A percentile compares a stretch with the other conserved stretches of the same genome.
These are phyloP conservation scores for Melipona bicolor DNA, from an alignment of 2,888 invertebrate species.

Conservation along the genomic window DNA sequence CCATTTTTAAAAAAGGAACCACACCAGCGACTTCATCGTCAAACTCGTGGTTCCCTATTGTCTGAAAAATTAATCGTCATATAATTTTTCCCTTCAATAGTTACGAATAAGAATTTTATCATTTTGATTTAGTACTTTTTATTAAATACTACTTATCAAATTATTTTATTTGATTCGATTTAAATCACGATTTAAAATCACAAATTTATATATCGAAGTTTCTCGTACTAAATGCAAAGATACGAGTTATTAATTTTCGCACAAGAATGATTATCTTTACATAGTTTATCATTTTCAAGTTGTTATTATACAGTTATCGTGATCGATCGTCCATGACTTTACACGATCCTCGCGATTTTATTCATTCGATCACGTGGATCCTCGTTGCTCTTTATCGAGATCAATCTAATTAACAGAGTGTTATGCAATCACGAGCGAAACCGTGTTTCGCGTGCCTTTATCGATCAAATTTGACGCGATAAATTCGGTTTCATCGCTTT, in stretches of 20 bases:
- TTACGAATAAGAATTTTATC: background rate
- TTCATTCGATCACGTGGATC: background rate
- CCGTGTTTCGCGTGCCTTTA: background rate
- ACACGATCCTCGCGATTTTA: background rate
- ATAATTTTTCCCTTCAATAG: background rate
- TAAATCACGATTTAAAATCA: background rate
- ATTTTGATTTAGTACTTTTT: background rate
- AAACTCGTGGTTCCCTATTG: conserved; percentile 95
- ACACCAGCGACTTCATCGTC: conserved; percentile 90
- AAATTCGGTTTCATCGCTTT: conserved; percentile 17
- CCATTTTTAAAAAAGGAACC: conserved; percentile 88
- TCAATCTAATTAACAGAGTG: conserved; percentile 17
- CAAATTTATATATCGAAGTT: background rate
- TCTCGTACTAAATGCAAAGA: background rate
- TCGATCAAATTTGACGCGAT: conserved; percentile 17
- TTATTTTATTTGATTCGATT: background rate
- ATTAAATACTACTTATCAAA: background rate
- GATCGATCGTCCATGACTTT: background rate
- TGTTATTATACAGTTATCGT: background rate
- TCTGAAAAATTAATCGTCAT: conserved; percentile 85
- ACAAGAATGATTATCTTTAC: background rate
- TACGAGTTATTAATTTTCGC: background rate
- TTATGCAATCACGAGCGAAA: background rate
- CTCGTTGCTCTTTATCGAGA: background rate
- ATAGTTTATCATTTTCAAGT: background rate